Conservation (phyloP, 2,888 invertebrate species). For the Scaptomyza flava region DNA sequence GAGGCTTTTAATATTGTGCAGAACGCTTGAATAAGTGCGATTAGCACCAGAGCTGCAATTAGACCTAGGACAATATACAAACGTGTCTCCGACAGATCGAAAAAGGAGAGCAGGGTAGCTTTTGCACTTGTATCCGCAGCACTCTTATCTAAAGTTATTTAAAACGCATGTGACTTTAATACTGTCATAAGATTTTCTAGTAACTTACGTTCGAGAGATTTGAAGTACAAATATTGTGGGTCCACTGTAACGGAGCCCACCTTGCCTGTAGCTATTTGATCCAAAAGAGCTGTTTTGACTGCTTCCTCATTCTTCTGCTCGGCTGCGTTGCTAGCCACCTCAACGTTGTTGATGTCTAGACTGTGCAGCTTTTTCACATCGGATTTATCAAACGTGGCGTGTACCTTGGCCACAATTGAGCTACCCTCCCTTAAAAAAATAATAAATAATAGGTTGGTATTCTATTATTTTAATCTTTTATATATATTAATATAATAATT, state of each 20-base stretch:
- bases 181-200: fast-evolving
- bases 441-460: neutral
- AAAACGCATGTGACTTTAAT: neutral
- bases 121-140: constrained; percentile 64
- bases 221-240: constrained; percentile 91
- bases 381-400: constrained; percentile 90
- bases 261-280: constrained; percentile 89
- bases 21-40: constrained; percentile 92
- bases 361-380: constrained; percentile 87
- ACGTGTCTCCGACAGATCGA: constrained; percentile 89
- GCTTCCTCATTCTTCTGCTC: constrained; percentile 73
- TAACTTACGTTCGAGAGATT: constrained; percentile 89
- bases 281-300: constrained; percentile 87
- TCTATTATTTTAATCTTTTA: neutral
- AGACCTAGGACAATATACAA: constrained; percentile 93
- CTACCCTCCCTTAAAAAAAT: constrained; percentile 85
- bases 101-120: constrained; percentile 86
- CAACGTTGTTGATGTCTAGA: constrained; percentile 75
- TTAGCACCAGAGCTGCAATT: constrained; percentile 90
- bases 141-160: constrained; percentile 64
- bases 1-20: constrained; percentile 92
- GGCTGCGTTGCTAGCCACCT: constrained; percentile 58
- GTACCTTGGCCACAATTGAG: constrained; percentile 91
- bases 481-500: too few species aligned
- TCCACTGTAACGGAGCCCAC: constrained; percentile 93